Evolutionary conservation across 2,888 invertebrate species (phyloP).

Genomic region (Apodemia duryi): DNA sequence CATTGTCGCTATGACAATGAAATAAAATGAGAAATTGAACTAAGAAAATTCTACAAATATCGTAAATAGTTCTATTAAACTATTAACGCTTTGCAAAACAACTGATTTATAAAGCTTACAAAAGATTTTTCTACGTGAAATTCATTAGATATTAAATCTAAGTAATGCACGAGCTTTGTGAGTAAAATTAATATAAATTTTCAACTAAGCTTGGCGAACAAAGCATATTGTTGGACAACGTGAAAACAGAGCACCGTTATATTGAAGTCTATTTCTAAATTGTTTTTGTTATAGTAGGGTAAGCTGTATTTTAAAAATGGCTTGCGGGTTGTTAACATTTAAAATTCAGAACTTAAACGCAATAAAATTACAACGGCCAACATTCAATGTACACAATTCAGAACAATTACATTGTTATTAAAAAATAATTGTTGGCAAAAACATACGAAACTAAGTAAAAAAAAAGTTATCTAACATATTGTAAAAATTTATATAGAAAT

Average conservation of each 20-base stretch:
- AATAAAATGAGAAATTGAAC: background rate
- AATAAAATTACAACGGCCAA: no score
- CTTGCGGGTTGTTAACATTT: no score
- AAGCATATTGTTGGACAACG: conserved; percentile 10
- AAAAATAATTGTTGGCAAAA: no score
- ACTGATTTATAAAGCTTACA: background rate
- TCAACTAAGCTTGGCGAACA: conserved; percentile 9
- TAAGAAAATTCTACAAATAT: background rate
- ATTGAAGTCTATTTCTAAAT: background rate
- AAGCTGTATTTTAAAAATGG: background rate
- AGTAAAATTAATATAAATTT: conserved; percentile 13
- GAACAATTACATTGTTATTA: no score
- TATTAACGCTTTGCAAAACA: background rate
- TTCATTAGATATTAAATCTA: conserved; percentile 9
- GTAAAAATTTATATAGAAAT: no score
- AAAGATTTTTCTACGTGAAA: background rate
- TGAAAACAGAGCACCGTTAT: conserved; percentile 6
- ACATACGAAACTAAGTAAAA: no score
- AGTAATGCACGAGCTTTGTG: conserved; percentile 12
- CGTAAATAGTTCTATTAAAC: no score
- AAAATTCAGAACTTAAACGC: no score
- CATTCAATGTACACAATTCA: no score
- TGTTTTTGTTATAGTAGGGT: background rate
- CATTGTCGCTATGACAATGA: background rate
- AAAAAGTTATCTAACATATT: no score